A percentile compares a stretch with the other conserved stretches of the same genome.
Conservation (phyloP, 2,113 vertebrate species). For the Elaphurus davidianus region DNA sequence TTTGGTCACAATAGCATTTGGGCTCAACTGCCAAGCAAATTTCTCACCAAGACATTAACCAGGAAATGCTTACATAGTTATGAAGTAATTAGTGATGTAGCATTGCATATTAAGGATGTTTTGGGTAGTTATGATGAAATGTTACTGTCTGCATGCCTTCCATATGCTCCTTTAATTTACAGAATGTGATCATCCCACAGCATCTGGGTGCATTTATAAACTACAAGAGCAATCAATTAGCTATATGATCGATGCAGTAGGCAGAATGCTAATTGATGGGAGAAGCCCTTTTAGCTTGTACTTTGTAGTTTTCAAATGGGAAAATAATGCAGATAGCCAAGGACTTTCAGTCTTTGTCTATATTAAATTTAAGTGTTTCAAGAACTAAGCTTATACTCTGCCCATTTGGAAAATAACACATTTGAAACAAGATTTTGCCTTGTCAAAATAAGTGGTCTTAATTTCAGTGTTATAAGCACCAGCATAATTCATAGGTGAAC, state of each 20-base stretch:
- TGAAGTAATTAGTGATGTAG: slow-evolving; percentile 12
- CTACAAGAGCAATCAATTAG: slow-evolving; percentile 32
- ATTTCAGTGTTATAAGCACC: neutral
- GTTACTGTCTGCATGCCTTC: slow-evolving; percentile 22
- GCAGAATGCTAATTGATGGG: neutral
- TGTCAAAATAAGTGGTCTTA: neutral
- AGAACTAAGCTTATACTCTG: neutral
- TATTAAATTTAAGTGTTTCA: neutral
- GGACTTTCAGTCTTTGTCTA: neutral
- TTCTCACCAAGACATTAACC: slow-evolving; percentile 35
- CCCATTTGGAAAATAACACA: neutral
- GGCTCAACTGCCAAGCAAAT: neutral
- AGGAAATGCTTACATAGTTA: slow-evolving; percentile 27
- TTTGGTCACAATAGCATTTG: neutral
- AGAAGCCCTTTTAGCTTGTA: neutral
- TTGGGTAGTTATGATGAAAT: slow-evolving; percentile 42
- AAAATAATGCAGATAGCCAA: neutral
- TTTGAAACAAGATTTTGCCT: neutral
- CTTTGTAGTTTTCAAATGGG: neutral
- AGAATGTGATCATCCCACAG: neutral
- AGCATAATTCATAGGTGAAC: neutral
- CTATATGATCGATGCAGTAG: neutral
- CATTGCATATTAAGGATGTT: slow-evolving; percentile 9
- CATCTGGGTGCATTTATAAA: slow-evolving; percentile 51
- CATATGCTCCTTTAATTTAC: slow-evolving; percentile 53